phyloP scores from a whole-genome alignment of 2,888 invertebrate species.

The Melanargia galathea region DNA sequence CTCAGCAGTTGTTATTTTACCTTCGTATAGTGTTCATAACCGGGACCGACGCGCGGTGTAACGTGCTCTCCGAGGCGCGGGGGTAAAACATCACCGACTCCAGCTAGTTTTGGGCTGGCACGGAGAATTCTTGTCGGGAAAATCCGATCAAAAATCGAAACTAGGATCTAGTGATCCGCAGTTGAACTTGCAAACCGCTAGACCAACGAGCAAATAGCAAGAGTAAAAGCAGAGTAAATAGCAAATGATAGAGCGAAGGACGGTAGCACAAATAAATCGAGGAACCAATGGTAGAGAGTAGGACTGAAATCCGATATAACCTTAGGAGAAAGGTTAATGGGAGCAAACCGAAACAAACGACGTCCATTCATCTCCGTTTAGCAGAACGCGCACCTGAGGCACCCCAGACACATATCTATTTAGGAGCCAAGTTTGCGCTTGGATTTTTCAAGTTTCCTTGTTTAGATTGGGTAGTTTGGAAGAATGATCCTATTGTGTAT shows the following conservation, averaged over 20 bases:
- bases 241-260: background rate
- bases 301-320: slow-evolving; percentile 46
- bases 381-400: slow-evolving; percentile 19
- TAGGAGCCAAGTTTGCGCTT: slow-evolving; percentile 12
- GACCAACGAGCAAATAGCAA: no score
- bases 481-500: background rate
- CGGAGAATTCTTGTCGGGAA: no score
- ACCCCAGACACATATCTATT: slow-evolving; percentile 8
- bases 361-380: slow-evolving; percentile 57
- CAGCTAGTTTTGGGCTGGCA: no score
- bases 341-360: slow-evolving; percentile 69
- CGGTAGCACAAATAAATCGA: background rate
- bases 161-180: no score
- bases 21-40: no score
- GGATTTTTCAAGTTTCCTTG: slow-evolving; percentile 7
- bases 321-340: slow-evolving; percentile 67
- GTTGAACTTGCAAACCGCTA: no score
- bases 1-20: no score
- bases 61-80: no score
- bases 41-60: no score
- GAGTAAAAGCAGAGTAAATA: background rate
- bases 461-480: background rate
- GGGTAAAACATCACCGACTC: no score
- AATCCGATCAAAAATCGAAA: no score
- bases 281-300: background rate